These are phyloP conservation scores for Dascillus cervinus DNA, from an alignment of 2,888 invertebrate genomes.

Conservation along the genomic window DNA sequence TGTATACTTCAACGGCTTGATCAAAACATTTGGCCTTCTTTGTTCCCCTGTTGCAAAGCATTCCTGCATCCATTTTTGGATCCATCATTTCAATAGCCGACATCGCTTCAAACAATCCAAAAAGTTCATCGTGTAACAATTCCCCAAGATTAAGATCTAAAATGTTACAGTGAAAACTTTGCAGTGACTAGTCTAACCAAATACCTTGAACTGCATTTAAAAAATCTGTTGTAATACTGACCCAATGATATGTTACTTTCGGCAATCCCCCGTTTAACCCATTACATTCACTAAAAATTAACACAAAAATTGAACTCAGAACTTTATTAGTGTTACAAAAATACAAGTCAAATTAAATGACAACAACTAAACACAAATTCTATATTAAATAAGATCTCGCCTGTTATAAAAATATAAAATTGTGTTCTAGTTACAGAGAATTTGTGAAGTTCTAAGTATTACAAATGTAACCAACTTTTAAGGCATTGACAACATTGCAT, in stretches of 20 bases:
- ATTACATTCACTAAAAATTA: slow-evolving; percentile 9
- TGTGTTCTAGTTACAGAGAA: too few relatives aligned
- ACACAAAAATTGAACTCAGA: too few relatives aligned
- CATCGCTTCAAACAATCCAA: slow-evolving; percentile 97
- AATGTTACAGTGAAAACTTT: slow-evolving; percentile 15
- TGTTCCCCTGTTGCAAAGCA: slow-evolving; percentile 85
- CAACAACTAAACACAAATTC: too few relatives aligned
- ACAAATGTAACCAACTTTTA: too few relatives aligned
- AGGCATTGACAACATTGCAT: too few relatives aligned
- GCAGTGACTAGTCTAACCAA: slow-evolving; percentile 4
- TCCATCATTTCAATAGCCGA: slow-evolving; percentile 99
- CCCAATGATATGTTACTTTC: slow-evolving; percentile 51
- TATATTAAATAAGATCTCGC: too few relatives aligned
- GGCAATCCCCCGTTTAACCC: slow-evolving; percentile 5
- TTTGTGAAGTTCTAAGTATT: too few relatives aligned
- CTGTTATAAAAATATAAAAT: too few relatives aligned
- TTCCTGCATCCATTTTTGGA: slow-evolving; percentile 99
- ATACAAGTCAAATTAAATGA: too few relatives aligned
- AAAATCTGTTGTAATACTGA: slow-evolving; percentile 50
- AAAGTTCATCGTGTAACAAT: slow-evolving; percentile 81
- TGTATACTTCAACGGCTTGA: slow-evolving; percentile 69
- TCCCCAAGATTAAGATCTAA: slow-evolving; percentile 81
- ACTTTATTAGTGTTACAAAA: too few relatives aligned
- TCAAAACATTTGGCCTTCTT: slow-evolving; percentile 80
- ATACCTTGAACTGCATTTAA: slow-evolving; percentile 54